Evolutionary conservation across 2,888 invertebrate genomes (phyloP).

Genomic region (Eubasilissa splendida): DNA sequence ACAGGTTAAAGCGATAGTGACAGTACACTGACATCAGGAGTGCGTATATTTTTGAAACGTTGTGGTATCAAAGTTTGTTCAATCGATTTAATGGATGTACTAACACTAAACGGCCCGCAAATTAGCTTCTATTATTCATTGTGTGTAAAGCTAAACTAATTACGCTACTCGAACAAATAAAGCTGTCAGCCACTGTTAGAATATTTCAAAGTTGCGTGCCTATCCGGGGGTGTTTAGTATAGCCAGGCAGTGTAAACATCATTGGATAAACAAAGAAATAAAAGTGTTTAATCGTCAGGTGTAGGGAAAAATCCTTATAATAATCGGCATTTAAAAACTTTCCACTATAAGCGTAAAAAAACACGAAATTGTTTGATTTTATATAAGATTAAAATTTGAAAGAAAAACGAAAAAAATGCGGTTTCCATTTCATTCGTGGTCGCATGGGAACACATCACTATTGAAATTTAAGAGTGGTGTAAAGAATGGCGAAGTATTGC

Average conservation of each 20-base stretch:
- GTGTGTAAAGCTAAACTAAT: constrained; percentile 47
- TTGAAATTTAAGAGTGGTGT: too few relatives aligned
- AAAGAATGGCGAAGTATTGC: too few relatives aligned
- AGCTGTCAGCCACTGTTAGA: constrained; percentile 42
- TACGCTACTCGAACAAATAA: constrained; percentile 48
- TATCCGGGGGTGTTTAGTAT: background rate
- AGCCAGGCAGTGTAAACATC: constrained; percentile 17
- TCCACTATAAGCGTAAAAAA: background rate
- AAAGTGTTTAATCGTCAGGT: background rate
- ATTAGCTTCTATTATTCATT: constrained; percentile 45
- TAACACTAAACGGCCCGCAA: constrained; percentile 36
- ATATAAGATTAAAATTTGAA: too few relatives aligned
- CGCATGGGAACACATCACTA: too few relatives aligned
- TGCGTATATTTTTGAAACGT: too few relatives aligned
- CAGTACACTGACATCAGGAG: too few relatives aligned
- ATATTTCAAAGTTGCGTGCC: constrained; percentile 38
- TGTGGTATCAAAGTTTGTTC: background rate
- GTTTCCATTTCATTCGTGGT: too few relatives aligned
- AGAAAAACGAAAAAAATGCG: too few relatives aligned
- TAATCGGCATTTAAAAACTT: background rate
- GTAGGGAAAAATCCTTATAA: background rate
- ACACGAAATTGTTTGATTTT: too few relatives aligned
- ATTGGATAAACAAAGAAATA: constrained; percentile 3
- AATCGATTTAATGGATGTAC: constrained; percentile 12
- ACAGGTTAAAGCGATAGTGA: too few relatives aligned